Base-by-base conservation (phyloP, 2,113 vertebrate genomes). In the Channa maculata region DNA sequence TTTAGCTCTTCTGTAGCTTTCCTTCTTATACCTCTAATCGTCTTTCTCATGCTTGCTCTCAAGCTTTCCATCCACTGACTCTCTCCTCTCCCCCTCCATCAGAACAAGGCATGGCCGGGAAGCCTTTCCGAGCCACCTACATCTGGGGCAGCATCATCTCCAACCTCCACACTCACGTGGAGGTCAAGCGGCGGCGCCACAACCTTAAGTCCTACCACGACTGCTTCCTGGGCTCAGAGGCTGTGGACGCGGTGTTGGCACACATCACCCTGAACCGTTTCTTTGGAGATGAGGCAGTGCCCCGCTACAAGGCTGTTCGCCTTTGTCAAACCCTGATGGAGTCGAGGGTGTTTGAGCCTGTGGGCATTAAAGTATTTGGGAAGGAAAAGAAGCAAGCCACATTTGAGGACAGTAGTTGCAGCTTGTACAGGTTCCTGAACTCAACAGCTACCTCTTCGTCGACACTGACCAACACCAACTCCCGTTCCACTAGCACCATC, bases 291-390 rank as follows among this genome's bases (percentile, higher is more conserved):
- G 93, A 95, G 2, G 95, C 96, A 6, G 96, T 99, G 78, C 96
- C 96, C n/a, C 96, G 97, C 12, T 90, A 92, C 67, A 99, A 99
- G 89, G 96, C 97, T 2, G 96, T 98, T 54, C 95, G 96, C 0
- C 96, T 99, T 0, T 99, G 98, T 71, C 98, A 99, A 38, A 96
- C 95, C 0, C 92, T 99, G 52, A 98, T 99, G 97, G 98, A 99
- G 76, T 96, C 95, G 12, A 96, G 95, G 86, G 96, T 98, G 33
- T 98, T 99, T 61, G 98, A 99, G 90, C 94, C 96, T 0, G 96
- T 99, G 82, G 95, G 96, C 0, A 94, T 95, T 1, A 95, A 89
- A 81, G 95, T 97, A 38, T 99, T 99, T 34, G 95, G 96, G 43
- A 98, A 96, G 88, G 98, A 99, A 64, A 98, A 97, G 75, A 96